A percentile compares a stretch with the other conserved stretches of the same genome.
phyloP scores from a whole-genome alignment of 2,113 vertebrate genomes.

The Leucoraja erinaceus region DNA sequence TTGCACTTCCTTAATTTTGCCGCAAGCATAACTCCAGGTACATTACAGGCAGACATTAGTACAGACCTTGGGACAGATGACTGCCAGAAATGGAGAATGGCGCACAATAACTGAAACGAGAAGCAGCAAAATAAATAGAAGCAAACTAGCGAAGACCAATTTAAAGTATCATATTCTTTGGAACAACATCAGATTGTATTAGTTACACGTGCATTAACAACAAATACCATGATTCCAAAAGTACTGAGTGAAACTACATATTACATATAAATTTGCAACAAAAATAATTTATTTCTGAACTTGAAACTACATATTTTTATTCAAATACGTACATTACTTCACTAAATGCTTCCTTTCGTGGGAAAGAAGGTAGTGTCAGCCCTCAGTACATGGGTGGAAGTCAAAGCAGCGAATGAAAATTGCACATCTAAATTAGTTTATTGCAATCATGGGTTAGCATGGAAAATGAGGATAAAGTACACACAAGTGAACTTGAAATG shows the following conservation, averaged over 20 bases:
- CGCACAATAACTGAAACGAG: neutral
- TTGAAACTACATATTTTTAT: neutral
- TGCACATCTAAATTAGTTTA: neutral
- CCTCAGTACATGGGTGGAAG: no score
- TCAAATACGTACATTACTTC: neutral
- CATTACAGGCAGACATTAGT: neutral
- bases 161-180: neutral
- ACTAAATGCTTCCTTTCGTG: neutral
- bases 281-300: conserved; percentile 5
- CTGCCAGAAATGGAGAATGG: neutral
- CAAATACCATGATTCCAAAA: neutral
- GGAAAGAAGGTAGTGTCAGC: neutral
- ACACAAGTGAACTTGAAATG: neutral
- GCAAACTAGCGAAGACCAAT: neutral
- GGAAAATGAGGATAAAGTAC: neutral
- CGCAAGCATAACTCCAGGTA: neutral
- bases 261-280: neutral
- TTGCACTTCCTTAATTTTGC: neutral
- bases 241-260: neutral
- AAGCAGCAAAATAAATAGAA: neutral
- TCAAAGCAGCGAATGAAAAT: neutral
- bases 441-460: neutral
- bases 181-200: neutral
- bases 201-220: neutral
- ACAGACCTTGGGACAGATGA: neutral